Base-by-base conservation (phyloP, 2,888 invertebrate species). In the Parapristionchus giblindavisi region DNA sequence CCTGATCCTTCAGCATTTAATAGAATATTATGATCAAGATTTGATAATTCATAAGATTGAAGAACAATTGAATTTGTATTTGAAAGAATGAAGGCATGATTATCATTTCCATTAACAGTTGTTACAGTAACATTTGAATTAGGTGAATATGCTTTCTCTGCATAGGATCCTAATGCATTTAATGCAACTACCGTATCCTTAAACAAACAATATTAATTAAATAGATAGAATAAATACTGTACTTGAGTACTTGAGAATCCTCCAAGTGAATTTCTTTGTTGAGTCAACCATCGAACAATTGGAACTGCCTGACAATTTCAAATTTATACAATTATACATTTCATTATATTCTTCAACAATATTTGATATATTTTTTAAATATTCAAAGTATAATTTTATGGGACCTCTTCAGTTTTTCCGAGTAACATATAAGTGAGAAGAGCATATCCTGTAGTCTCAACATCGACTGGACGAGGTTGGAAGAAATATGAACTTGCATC, bases 391-490 rank as follows among this genome's bases (percentile, higher is more conserved):
- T 54, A 14, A 14, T 6, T n/a, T 6, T n/a, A 14, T 54, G 6
- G 56, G 3, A 66, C 48, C 87, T 77, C 74, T 29, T 60, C 91
- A 14, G 78, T 80, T 36, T 86, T 77, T 79, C 90, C 90, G 76
- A 90, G 89, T 34, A 80, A 75, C 27, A 92, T 86, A 84, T 91
- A 92, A 0, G 94, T 92, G 75, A 95, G 90, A 75, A 97, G 89
- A 0, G 93, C 93, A 89, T 96, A 97, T 0, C 96, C 92, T 0
- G 96, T 95, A 83, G 94, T 93, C 89, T 94, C 94, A 4, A 96
- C 92, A 82, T 93, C 92, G 0, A 93, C 91, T 0, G 93, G 92
- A 77, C 92, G 91, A 0, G 93, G 92, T 77, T 92, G 89, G 81
- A 85, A 85, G 78, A 85, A 84, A 71, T 85, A 85, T n/a, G 77